A percentile compares a stretch with the other conserved stretches of the same genome.
Conservation (phyloP, 2,113 vertebrate species). For the Grammomys dolichurus region DNA sequence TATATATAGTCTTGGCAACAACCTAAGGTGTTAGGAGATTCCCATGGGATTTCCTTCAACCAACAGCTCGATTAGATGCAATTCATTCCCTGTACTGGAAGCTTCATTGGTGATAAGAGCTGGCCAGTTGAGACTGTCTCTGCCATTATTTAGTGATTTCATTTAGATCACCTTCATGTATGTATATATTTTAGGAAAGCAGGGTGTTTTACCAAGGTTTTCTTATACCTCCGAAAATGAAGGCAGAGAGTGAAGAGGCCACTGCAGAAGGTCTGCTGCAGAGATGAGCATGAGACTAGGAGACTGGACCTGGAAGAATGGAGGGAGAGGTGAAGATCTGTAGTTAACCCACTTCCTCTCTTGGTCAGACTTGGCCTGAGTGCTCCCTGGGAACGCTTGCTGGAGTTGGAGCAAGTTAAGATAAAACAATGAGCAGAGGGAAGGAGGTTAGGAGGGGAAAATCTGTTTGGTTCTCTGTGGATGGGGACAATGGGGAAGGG, state of each 20-base stretch:
- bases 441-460: neutral
- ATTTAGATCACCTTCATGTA: neutral
- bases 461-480: neutral
- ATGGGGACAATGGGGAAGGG: neutral
- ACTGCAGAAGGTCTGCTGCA: neutral
- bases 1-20: neutral
- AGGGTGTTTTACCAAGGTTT: neutral
- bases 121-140: neutral
- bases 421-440: neutral
- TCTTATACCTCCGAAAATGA: neutral
- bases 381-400: neutral
- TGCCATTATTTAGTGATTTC: neutral
- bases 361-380: neutral
- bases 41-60: neutral
- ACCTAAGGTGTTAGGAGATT: neutral
- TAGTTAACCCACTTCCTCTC: neutral
- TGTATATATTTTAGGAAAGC: neutral
- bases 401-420: neutral
- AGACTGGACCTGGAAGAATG: neutral
- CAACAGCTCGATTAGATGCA: neutral
- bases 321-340: neutral
- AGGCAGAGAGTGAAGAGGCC: no score
- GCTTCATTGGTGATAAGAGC: neutral
- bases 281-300: neutral
- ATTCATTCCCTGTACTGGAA: neutral